Evolutionary conservation across 2,113 vertebrate genomes (phyloP).

Genomic region (Nothoprocta pentlandii): DNA sequence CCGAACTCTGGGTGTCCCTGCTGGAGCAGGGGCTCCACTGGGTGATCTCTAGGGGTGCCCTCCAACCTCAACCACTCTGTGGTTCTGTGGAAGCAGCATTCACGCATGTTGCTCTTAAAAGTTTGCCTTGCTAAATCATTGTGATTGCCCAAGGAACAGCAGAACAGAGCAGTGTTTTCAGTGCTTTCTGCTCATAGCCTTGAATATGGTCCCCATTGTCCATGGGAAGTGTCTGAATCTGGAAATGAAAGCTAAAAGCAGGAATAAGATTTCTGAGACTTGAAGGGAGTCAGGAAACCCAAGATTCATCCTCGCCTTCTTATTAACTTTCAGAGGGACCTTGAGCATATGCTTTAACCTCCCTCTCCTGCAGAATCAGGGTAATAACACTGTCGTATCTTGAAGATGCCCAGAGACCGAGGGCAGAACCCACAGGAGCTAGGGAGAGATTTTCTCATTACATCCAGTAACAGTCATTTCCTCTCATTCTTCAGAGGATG

Average conservation of each 20-base stretch:
- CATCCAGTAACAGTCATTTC: not conserved
- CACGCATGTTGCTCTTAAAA: not conserved
- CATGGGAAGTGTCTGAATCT: not conserved
- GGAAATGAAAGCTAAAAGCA: not conserved
- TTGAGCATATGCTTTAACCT: not conserved
- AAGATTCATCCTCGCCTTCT: not conserved
- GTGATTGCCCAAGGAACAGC: accelerated
- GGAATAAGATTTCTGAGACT: not conserved
- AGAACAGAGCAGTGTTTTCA: not conserved
- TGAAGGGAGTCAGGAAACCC: not conserved
- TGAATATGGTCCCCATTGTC: not conserved
- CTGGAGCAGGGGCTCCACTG: no score
- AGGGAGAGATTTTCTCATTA: slow-evolving; percentile 19
- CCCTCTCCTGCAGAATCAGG: not conserved
- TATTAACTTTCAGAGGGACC: not conserved
- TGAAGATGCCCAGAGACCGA: not conserved
- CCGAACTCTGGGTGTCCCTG: no score
- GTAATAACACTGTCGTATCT: accelerated
- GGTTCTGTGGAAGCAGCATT: not conserved
- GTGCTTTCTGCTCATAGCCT: not conserved
- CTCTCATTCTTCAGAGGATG: not conserved
- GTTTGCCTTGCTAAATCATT: not conserved
- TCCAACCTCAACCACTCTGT: no score
- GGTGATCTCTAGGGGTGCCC: no score
- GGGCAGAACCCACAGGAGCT: not conserved